These are phyloP conservation scores for Ursus arctos DNA, from an alignment of 2,113 vertebrate species.

Conservation along the genomic window DNA sequence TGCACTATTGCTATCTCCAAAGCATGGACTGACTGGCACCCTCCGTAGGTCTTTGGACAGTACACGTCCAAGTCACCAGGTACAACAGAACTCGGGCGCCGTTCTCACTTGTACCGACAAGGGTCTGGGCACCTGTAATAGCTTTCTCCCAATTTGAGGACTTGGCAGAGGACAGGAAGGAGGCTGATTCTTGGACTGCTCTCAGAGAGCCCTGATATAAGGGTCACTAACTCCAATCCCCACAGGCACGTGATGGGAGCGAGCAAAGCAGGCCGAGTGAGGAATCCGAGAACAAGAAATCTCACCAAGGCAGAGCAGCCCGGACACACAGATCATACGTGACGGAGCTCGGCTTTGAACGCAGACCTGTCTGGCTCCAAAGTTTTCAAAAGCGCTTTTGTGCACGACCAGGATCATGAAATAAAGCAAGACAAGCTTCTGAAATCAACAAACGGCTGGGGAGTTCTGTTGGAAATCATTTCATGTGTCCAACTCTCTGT, in stretches of 20 bases:
- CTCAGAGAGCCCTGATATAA: neutral
- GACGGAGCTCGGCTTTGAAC: neutral
- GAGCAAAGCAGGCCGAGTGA: accelerated
- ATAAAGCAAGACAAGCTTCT: neutral
- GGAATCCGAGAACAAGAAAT: neutral
- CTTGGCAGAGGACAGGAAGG: neutral
- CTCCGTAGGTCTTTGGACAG: neutral
- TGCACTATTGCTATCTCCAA: accelerated
- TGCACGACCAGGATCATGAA: neutral
- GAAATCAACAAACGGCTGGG: neutral
- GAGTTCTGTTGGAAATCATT: neutral
- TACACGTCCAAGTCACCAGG: accelerated
- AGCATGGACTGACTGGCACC: accelerated
- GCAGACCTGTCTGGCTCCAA: neutral
- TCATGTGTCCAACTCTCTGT: neutral
- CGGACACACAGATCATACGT: accelerated
- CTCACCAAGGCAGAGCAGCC: neutral
- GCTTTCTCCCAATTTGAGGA: neutral
- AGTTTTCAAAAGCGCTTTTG: neutral
- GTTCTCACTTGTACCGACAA: neutral
- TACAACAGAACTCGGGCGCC: accelerated
- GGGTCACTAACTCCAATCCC: neutral
- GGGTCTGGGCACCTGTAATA: neutral
- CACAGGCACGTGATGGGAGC: neutral
- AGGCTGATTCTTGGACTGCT: neutral